Percentiles rank a stretch among this genome's conserved stretches.
Conservation (phyloP, 2,888 invertebrate genomes). For the Trachelus tabidus region DNA sequence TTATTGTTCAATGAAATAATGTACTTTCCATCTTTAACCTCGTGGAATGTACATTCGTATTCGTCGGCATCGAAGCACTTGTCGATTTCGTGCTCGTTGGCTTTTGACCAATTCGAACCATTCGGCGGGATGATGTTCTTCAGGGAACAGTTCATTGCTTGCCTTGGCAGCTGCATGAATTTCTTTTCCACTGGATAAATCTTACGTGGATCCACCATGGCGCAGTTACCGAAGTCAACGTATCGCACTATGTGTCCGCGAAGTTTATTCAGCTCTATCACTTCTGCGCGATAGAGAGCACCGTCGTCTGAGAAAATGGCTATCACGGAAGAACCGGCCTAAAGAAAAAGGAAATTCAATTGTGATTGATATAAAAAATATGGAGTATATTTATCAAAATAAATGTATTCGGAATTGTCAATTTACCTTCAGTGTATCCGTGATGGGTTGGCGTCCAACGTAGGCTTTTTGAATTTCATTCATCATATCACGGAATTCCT, state of each 20-base stretch:
- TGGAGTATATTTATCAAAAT: neutral
- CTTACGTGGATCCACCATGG: conserved; percentile 72
- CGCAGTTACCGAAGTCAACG: conserved; percentile 82
- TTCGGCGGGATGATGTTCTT: conserved; percentile 70
- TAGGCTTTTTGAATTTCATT: conserved; percentile 77
- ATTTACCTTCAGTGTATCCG: conserved; percentile 44
- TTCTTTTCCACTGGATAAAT: conserved; percentile 78
- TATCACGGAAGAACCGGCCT: conserved; percentile 75
- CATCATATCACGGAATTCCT: conserved; percentile 77
- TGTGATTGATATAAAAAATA: neutral
- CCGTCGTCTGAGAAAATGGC: conserved; percentile 79
- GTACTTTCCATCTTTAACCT: conserved; percentile 66
- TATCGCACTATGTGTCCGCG: conserved; percentile 77
- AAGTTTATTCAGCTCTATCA: conserved; percentile 70
- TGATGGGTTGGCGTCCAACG: conserved; percentile 63
- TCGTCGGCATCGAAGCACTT: conserved; percentile 73
- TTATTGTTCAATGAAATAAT: conserved; percentile 68
- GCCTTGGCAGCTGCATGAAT: conserved; percentile 75
- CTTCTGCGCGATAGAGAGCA: conserved; percentile 77
- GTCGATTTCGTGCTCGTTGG: conserved; percentile 66
- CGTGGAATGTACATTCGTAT: conserved; percentile 72
- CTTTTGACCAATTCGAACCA: conserved; percentile 72
- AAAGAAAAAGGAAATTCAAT: conserved; percentile 45
- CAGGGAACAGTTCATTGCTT: conserved; percentile 78
- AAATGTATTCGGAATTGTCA: conserved; percentile 3